These are phyloP conservation scores for Indicator indicator DNA, from an alignment of 2,113 vertebrate species.

Conservation along the genomic window DNA sequence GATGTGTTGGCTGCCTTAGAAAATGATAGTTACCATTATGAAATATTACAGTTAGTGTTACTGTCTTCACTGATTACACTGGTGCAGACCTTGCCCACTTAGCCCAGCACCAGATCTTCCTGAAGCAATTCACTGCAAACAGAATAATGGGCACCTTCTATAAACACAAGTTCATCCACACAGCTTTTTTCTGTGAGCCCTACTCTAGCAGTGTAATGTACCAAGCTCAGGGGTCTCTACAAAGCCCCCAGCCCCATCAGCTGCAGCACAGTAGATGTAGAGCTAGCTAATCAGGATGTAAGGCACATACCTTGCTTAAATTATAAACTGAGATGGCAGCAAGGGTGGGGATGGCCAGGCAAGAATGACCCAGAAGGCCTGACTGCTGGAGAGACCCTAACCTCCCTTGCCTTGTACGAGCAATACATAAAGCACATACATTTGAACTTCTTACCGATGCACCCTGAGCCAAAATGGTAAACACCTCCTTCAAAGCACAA, in stretches of 20 bases:
- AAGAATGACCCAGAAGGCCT: not conserved
- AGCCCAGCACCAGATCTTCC: not conserved
- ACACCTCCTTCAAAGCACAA: not conserved
- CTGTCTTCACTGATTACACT: not conserved
- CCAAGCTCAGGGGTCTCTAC: not conserved
- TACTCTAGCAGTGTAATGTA: not conserved
- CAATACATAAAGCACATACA: not conserved
- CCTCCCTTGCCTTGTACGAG: not conserved
- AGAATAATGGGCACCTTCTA: not conserved
- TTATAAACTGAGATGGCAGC: not conserved
- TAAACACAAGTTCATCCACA: not conserved
- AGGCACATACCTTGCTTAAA: not conserved
- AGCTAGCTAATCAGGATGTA: accelerated
- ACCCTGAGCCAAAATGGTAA: not conserved
- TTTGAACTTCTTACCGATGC: not conserved
- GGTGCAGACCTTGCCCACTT: not conserved
- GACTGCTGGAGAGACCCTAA: not conserved
- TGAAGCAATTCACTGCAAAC: not conserved
- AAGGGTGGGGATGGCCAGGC: not conserved
- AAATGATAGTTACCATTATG: not conserved
- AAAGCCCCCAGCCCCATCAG: not conserved
- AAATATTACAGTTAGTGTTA: not conserved
- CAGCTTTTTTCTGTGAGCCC: not conserved
- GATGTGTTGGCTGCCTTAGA: not conserved
- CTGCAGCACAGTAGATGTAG: not conserved